Percentiles rank a stretch among this genome's conserved stretches.
These are phyloP conservation scores for Callyntrura sp. DNA, from an alignment of 2,888 invertebrate genomes.

Conservation along the genomic window DNA sequence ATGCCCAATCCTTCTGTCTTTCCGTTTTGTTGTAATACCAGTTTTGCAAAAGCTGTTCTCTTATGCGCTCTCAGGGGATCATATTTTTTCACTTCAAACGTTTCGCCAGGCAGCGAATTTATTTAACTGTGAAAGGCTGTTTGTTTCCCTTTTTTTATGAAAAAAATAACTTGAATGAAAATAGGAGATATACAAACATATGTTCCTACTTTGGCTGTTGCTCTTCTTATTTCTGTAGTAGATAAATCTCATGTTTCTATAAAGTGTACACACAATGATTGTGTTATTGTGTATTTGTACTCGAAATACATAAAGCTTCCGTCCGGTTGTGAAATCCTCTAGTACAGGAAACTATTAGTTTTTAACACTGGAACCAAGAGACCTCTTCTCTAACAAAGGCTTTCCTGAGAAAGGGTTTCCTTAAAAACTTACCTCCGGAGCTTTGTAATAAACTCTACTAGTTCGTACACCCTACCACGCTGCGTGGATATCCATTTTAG, in stretches of 20 bases:
- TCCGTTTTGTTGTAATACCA: neutral
- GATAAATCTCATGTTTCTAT: slow-evolving; percentile 25
- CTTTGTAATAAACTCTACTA: neutral
- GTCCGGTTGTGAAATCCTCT: slow-evolving; percentile 57
- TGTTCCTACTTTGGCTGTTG: neutral
- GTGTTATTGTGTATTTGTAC: slow-evolving; percentile 43
- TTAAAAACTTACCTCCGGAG: slow-evolving; percentile 12
- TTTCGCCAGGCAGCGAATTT: slow-evolving; percentile 27
- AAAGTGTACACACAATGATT: slow-evolving; percentile 14
- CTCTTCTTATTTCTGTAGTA: neutral
- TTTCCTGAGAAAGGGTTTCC: slow-evolving; percentile 11
- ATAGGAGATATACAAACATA: neutral
- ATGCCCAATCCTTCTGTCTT: neutral
- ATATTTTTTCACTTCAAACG: slow-evolving; percentile 48
- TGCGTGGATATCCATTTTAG: neutral
- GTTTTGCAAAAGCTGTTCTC: neutral
- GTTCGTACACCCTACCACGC: neutral
- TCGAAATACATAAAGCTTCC: slow-evolving; percentile 7
- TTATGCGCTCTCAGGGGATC: slow-evolving; percentile 47
- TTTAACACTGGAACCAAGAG: slow-evolving; percentile 19
- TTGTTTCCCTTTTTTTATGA: slow-evolving; percentile 15
- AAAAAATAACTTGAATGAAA: neutral
- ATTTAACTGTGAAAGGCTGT: slow-evolving; percentile 44
- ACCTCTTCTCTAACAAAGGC: slow-evolving; percentile 50
- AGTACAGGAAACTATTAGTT: slow-evolving; percentile 2